Conservation (phyloP, 2,888 invertebrate species). For the Drosophila recens region DNA sequence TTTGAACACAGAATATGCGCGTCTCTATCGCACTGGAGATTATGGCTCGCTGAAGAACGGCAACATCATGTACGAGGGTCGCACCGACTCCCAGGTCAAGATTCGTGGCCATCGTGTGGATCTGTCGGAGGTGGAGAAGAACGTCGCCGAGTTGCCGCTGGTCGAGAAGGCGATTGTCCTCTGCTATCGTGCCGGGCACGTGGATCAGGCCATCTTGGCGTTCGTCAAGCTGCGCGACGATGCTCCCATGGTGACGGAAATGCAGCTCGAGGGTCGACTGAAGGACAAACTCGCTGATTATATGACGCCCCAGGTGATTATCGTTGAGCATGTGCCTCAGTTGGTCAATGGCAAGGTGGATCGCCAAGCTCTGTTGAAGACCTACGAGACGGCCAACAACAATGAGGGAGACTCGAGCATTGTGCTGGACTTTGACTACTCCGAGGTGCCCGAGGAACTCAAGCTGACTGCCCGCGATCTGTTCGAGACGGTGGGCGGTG, state of each 20-base stretch:
- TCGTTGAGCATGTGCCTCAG: constrained; percentile 91
- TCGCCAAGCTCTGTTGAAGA: constrained; percentile 90
- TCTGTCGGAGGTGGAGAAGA: constrained; percentile 92
- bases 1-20: constrained; percentile 87
- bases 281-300: constrained; percentile 89
- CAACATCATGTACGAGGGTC: constrained; percentile 91
- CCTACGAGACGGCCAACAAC: constrained; percentile 90
- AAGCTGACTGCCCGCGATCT: constrained; percentile 89
- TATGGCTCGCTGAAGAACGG: constrained; percentile 89
- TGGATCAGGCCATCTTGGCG: constrained; percentile 90
- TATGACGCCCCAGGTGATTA: constrained; percentile 92
- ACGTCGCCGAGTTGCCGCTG: constrained; percentile 87
- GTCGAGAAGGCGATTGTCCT: constrained; percentile 92
- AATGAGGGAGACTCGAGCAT: constrained; percentile 86
- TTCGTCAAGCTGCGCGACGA: constrained; percentile 87
- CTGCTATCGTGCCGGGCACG: constrained; percentile 91
- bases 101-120: constrained; percentile 95
- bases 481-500: constrained; percentile 91
- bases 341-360: constrained; percentile 95
- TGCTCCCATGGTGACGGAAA: constrained; percentile 85
- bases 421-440: constrained; percentile 89
- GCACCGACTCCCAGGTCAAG: constrained; percentile 94
- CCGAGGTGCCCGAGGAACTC: constrained; percentile 87
- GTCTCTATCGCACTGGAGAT: constrained; percentile 94
- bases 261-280: constrained; percentile 89